phyloP scores from a whole-genome alignment of 2,888 invertebrate genomes.

The Macaria liturata region DNA sequence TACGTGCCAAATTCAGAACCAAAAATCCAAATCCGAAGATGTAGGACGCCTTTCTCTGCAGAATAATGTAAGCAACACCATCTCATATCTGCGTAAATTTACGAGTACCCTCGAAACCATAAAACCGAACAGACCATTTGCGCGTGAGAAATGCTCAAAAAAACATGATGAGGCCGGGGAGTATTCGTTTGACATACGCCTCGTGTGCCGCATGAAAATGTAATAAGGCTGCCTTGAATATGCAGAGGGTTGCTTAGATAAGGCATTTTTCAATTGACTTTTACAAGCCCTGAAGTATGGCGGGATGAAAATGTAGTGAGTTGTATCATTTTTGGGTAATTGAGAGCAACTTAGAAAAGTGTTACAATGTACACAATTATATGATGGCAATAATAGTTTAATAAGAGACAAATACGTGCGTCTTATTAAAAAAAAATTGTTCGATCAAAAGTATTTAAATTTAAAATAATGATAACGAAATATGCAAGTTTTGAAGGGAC shows the following conservation, averaged over 20 bases:
- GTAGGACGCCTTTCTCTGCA: background rate
- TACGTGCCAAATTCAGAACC: no score
- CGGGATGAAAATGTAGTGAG: no score
- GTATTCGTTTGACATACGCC: conserved; percentile 30
- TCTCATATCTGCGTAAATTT: conserved; percentile 27
- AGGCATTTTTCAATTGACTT: conserved; percentile 8
- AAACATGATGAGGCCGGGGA: conserved; percentile 29
- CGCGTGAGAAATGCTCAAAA: conserved; percentile 33
- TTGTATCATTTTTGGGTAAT: no score
- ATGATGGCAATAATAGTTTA: no score
- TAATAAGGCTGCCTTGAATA: conserved; percentile 40
- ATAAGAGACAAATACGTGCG: no score
- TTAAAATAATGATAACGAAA: no score
- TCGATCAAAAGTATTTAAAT: no score
- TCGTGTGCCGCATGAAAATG: conserved; percentile 44
- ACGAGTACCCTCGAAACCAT: conserved; percentile 30
- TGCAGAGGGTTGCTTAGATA: conserved; percentile 12
- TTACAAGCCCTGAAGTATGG: background rate
- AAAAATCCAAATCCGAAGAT: no score
- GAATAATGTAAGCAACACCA: conserved; percentile 19
- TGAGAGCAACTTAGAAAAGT: no score
- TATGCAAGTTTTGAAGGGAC: no score
- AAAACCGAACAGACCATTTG: conserved; percentile 29
- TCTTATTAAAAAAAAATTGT: no score
- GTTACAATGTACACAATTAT: no score